Base-by-base conservation (phyloP, 1,140 invertebrate genomes). In the Portunus trituberculatus region DNA sequence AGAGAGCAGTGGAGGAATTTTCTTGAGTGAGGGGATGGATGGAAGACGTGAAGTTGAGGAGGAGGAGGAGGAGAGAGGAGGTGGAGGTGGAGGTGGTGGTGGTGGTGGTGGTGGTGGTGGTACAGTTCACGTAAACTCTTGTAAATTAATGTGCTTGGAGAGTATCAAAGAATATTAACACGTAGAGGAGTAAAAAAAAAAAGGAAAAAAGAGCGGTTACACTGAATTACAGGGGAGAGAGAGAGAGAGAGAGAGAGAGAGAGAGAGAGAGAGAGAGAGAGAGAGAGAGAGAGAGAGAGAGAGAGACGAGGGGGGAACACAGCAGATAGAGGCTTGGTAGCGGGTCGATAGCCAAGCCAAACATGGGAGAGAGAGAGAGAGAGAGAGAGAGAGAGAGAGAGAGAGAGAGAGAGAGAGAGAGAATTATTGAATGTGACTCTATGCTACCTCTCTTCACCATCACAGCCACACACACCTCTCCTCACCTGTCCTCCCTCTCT, bases 311-410 rank as follows among this genome's bases (percentile, higher is more conserved):
- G 25, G 67, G 20, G 67, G 20, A 20, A n/a, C 12, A n/a, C 10
- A n/a, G 67, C 12, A n/a, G 67, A n/a, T 12, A n/a, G 67, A 20
- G 67, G 10, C 52, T 59, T 25, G 20, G 67, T 76, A 76, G 67
- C 67, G n/a, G 67, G 67, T 76, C 67, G 67, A 76, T 76, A 76
- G 67, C 67, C 67, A 76, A n/a, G n/a, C 67, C 67, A 76, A 76
- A 76, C 25, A 76, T 76, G 67, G 52, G 52, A 59, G 52, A 59
- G 52, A 59, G 52, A 59, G 52, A 59, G 52, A 59, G 52, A 59
- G 52, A 59, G 52, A 59, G 52, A 59, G 52, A 59, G 52, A 59
- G 52, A 59, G 52, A 59, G 52, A 59, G 52, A 59, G 52, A 59
- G 52, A 59, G 52, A 59, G 52, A 59, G 52, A 59, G 52, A 59